Base-by-base conservation (phyloP, 2,888 invertebrate genomes). In the Drosophila yooni region DNA sequence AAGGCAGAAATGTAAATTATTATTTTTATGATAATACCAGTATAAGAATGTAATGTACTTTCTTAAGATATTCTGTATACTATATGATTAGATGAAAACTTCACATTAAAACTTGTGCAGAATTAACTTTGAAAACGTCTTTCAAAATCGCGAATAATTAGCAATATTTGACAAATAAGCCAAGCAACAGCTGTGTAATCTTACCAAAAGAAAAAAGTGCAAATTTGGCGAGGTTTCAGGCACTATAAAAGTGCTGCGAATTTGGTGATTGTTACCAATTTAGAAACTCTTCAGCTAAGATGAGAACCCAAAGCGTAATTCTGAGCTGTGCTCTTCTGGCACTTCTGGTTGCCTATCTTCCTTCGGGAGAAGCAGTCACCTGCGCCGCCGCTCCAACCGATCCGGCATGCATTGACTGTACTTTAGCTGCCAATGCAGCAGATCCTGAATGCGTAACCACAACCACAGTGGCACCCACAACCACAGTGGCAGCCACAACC, bases 251-350 rank as follows among this genome's bases (percentile, higher is more conserved):
- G 1, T 2, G 33, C 50, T 40, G 6, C 1, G 1, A n/a, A 15
- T 29, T 25, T 15, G 27, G 3, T 4, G 25, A 38, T 70, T 70
- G 70, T 48, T 70, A 43, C 5, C 21, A 2, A 40, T 10, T 27
- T 38, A 10, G 0, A 5, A 15, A 27, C 2, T 18, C 21, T 31
- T 46, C 18, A 38, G 13, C 25, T 13, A 67, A 53, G 36, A 70
- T 70, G 70, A 56, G 15, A 38, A 13, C 38, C 7, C 13, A 27
- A 2, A 38, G 21, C 0, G 3, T 54, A 7, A 0, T 38, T 36
- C 33, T 70, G 54, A 46, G 56, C 71, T 70, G 56, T 15, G 56
- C 51, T 1, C 54, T 61, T 27, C 27, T 70, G 50, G 70, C 70
- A 11, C 33, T 61, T 2, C 36, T 70, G 10, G n/a, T 57, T 27